phyloP scores from a whole-genome alignment of 2,888 invertebrate genomes.

The Thumatha senex region DNA sequence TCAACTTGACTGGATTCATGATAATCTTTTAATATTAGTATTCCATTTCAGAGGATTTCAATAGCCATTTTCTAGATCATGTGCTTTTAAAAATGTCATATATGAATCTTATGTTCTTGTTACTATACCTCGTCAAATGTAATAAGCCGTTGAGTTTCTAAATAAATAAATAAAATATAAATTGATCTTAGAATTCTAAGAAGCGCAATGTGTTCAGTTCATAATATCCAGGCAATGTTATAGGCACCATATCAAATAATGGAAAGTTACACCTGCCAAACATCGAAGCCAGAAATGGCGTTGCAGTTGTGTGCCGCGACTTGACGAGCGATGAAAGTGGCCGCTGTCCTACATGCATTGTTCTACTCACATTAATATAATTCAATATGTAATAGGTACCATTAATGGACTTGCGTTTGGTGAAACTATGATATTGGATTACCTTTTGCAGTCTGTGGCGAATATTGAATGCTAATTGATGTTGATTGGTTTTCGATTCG shows the following conservation, averaged over 20 bases:
- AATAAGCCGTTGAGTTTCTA: no score
- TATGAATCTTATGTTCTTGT: no score
- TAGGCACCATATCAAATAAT: slow-evolving; percentile 18
- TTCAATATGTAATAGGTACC: slow-evolving; percentile 40
- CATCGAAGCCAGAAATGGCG: slow-evolving; percentile 43
- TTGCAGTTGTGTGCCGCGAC: slow-evolving; percentile 30
- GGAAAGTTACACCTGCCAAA: slow-evolving; percentile 42
- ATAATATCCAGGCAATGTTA: background rate
- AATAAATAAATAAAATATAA: no score
- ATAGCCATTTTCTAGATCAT: no score
- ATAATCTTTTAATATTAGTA: no score
- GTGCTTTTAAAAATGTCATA: no score
- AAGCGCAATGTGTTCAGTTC: background rate
- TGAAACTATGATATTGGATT: slow-evolving; percentile 45
- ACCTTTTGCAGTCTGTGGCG: slow-evolving; percentile 37
- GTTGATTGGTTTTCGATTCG: slow-evolving; percentile 24
- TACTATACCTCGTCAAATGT: no score
- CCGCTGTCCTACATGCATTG: slow-evolving; percentile 53
- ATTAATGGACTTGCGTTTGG: slow-evolving; percentile 40
- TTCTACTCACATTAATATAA: slow-evolving; percentile 20
- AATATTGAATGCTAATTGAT: slow-evolving; percentile 37
- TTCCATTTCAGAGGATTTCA: no score
- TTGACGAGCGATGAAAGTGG: slow-evolving; percentile 47
- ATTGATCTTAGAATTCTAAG: no score
- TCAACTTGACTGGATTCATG: no score